A percentile compares a stretch with the other conserved stretches of the same genome.
These are phyloP conservation scores for Leiothrix lutea DNA, from an alignment of 2,113 vertebrate genomes.

Conservation along the genomic window DNA sequence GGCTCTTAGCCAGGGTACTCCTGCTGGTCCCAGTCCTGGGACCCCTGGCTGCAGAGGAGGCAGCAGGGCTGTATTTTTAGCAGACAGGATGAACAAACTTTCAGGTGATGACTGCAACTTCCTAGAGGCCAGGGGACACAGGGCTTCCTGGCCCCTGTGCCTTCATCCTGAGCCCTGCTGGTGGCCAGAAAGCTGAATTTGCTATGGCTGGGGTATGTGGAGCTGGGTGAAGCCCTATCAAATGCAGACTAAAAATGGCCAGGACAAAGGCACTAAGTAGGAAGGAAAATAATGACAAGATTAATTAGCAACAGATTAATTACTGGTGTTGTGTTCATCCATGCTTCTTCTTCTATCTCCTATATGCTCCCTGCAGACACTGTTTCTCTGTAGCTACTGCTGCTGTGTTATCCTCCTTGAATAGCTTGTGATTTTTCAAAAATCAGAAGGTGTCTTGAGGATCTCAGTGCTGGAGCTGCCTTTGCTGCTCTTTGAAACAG, in stretches of 20 bases:
- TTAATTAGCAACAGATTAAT: neutral
- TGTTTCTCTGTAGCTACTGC: neutral
- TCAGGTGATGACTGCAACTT: neutral
- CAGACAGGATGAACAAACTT: neutral
- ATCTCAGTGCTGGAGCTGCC: neutral
- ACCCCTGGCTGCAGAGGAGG: accelerated
- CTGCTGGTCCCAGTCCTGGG: neutral
- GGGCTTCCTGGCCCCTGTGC: accelerated
- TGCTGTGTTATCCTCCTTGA: neutral
- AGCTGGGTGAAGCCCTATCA: neutral
- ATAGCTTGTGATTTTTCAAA: neutral
- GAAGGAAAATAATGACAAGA: neutral
- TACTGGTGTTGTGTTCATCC: neutral
- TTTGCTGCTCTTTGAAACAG: neutral
- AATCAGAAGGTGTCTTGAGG: neutral
- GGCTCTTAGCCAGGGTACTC: accelerated
- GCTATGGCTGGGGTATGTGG: accelerated
- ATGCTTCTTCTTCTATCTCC: neutral
- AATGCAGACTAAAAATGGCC: neutral
- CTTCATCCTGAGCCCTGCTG: neutral
- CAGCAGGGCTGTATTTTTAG: accelerated
- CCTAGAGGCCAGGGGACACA: neutral
- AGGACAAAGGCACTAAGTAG: neutral
- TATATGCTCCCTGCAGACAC: neutral
- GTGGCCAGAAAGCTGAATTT: neutral